Evolutionary conservation across 2,888 invertebrate species (phyloP), one percentile per base, ranked within the genome.

Genomic region (Eremobia ochroleuca): DNA sequence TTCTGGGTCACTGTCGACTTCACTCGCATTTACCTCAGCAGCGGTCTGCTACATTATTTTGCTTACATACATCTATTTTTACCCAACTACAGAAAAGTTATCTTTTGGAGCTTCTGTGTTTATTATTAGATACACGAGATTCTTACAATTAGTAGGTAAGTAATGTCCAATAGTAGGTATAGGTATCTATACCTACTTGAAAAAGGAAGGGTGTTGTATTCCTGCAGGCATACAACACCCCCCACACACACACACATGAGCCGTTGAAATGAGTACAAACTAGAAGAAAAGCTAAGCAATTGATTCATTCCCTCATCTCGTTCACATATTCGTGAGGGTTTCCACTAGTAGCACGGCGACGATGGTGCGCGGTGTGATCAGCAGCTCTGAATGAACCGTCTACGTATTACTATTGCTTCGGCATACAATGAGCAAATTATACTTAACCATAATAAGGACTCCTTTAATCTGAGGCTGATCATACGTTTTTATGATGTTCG

Each of bases 391-490:
- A 62, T 28, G 43, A 34, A 76, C 15, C 40, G 8, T 5, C 31
- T 46, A 9, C 31, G 11, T 64, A 18, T 31, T 46, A 18, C 25
- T 43, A 34, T n/a, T 34, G n/a, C 6, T 59, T 13, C 13, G 37
- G 5, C 3, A 15, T 31, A 61, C 13, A 73, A n/a, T 40, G 31
- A 18, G 25, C 6, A 37, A 28, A 40, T 49, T 15, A n/a, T 40
- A 61, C n/a, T 52, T 34, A 31, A n/a, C 4, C 8, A 31, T 40
- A 43, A 9, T 34, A 52, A 28, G 34, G 21, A 46, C 21, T 43
- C 15, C 34, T 46, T 18, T 62, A 21, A 76, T 52, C 21, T 75
- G 43, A 76, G 6, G 52, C 25, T 34, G 62, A 31, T 64, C 61
- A 43, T 25, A 37, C 25, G 55, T 55, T 52, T 76, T 64, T 43